A percentile compares a stretch with the other conserved stretches of the same genome.
Evolutionary conservation across 1,140 invertebrate species (phyloP).

Genomic region (Carposina sasakii): DNA sequence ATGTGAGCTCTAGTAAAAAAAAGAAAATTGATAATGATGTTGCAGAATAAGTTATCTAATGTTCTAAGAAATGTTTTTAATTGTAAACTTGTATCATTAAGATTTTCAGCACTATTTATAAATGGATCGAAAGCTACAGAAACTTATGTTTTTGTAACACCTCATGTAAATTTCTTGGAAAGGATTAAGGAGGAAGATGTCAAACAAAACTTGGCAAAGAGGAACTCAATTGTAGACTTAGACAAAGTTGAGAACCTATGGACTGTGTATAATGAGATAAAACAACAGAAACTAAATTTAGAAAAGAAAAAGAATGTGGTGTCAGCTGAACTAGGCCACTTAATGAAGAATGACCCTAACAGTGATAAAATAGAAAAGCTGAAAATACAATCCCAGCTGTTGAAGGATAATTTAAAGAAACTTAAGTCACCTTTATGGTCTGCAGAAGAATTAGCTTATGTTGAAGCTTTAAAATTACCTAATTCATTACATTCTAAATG

Average conservation of each 20-base stretch:
- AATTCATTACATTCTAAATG: slow-evolving; percentile 76
- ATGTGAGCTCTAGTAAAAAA: slow-evolving; percentile 48
- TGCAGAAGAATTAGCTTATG: slow-evolving; percentile 75
- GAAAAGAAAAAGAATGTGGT: slow-evolving; percentile 53
- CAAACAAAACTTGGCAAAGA: slow-evolving; percentile 42
- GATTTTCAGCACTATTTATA: slow-evolving; percentile 76
- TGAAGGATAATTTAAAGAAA: slow-evolving; percentile 76
- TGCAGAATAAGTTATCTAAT: slow-evolving; percentile 32
- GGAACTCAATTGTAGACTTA: slow-evolving; percentile 41
- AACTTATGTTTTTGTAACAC: slow-evolving; percentile 74
- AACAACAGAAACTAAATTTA: slow-evolving; percentile 59
- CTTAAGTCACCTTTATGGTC: slow-evolving; percentile 74
- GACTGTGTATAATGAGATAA: slow-evolving; percentile 50
- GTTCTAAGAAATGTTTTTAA: slow-evolving; percentile 16
- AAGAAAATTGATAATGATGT: slow-evolving; percentile 48
- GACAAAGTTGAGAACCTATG: slow-evolving; percentile 48
- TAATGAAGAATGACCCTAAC: slow-evolving; percentile 44
- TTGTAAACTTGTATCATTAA: slow-evolving; percentile 37
- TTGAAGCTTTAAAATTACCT: slow-evolving; percentile 76
- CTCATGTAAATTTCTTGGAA: slow-evolving; percentile 75
- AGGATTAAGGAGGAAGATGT: slow-evolving; percentile 64
- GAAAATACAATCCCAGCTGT: slow-evolving; percentile 66
- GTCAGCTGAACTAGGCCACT: slow-evolving; percentile 36
- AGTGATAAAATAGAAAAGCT: slow-evolving; percentile 67
- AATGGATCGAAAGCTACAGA: slow-evolving; percentile 75